Evolutionary conservation across 2,113 vertebrate species (phyloP).

Genomic region (Chaetops frenatus): DNA sequence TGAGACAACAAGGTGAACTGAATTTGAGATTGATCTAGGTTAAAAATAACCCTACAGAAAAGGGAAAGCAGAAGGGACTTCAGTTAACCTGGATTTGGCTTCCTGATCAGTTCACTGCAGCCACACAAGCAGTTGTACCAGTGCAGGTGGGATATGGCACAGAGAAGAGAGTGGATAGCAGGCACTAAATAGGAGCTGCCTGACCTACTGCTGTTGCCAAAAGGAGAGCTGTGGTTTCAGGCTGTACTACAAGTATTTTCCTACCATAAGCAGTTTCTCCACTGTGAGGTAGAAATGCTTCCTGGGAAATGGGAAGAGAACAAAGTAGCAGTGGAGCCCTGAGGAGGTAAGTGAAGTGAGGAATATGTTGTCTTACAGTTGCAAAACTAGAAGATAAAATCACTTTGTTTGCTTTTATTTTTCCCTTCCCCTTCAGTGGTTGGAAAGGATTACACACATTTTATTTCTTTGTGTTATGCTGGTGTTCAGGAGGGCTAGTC

Average conservation of each 20-base stretch:
- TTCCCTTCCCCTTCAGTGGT: rapidly evolving
- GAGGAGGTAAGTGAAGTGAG: not conserved
- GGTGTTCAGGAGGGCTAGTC: not conserved
- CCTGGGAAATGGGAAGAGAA: not conserved
- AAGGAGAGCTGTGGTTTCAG: not conserved
- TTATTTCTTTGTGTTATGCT: not conserved
- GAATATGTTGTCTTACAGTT: not conserved
- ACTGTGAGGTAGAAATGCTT: not conserved
- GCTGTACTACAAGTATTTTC: not conserved
- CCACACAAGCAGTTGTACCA: not conserved
- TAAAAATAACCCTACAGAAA: conserved; percentile 43
- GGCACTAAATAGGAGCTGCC: not conserved
- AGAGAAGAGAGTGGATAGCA: not conserved
- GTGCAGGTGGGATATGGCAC: not conserved
- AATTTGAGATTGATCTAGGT: conserved; percentile 35
- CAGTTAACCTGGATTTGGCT: not conserved
- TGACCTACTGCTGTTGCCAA: not conserved
- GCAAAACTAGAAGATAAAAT: not conserved
- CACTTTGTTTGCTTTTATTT: no score
- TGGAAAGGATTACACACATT: not conserved
- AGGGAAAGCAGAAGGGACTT: conserved; percentile 1
- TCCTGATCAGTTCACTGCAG: not conserved
- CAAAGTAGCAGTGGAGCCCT: not conserved
- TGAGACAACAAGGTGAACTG: conserved; percentile 41
- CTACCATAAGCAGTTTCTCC: not conserved